These are phyloP conservation scores for Melanotaenia pygmaea DNA, from an alignment of 2,797 vertebrate species.

Conservation along the genomic window DNA sequence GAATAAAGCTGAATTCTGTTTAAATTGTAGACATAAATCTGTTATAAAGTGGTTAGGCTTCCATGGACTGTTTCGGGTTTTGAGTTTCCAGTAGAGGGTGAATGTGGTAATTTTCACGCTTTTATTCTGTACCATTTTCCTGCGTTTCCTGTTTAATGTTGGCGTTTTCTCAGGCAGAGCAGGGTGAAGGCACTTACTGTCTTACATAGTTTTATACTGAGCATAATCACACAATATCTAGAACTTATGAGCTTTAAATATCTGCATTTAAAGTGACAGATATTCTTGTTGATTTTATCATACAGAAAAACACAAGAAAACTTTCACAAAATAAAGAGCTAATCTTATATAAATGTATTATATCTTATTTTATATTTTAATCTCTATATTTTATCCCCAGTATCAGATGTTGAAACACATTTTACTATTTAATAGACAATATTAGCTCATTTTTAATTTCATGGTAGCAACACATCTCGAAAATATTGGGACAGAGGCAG, in stretches of 20 bases:
- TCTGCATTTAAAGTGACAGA: background rate
- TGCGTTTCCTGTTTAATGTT: constrained; percentile 18
- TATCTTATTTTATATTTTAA: no score
- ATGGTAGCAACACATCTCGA: no score
- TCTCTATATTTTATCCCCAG: no score
- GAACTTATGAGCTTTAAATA: background rate
- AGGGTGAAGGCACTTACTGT: constrained; percentile 60
- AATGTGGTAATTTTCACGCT: background rate
- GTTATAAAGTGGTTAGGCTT: fast-evolving
- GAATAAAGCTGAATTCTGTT: background rate
- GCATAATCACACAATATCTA: constrained; percentile 15
- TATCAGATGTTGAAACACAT: no score
- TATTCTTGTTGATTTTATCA: background rate
- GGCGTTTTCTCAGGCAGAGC: background rate
- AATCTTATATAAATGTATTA: no score
- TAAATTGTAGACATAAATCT: background rate
- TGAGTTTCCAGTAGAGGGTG: no score
- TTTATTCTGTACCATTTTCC: constrained; percentile 45
- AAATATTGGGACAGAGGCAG: no score
- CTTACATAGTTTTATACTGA: constrained; percentile 58
- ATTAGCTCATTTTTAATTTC: no score
- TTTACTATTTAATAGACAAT: no score
- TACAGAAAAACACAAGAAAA: background rate
- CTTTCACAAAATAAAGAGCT: no score
- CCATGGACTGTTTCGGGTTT: fast-evolving